Percentiles rank a stretch among this genome's conserved stretches.
These are phyloP conservation scores for Macrochelys suwanniensis DNA, from an alignment of 2,797 vertebrate genomes.

Conservation along the genomic window DNA sequence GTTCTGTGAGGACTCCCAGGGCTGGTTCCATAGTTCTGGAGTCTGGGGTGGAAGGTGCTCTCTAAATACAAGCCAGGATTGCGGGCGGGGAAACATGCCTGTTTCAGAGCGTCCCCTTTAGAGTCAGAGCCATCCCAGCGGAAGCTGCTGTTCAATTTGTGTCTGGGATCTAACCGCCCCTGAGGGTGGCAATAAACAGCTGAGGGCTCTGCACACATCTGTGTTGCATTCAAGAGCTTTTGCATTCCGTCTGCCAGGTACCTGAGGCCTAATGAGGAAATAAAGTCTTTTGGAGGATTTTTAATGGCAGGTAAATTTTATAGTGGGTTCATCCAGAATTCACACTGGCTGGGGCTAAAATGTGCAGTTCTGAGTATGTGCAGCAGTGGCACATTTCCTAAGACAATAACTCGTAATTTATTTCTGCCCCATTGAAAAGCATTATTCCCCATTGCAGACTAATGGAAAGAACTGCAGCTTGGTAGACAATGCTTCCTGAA, in stretches of 20 bases:
- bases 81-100: not conserved
- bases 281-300: not conserved
- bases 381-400: not conserved
- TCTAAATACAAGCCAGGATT: not conserved
- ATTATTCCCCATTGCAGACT: not conserved
- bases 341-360: not conserved
- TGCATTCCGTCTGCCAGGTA: not conserved
- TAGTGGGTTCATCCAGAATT: not conserved
- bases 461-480: not conserved
- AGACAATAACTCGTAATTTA: not conserved
- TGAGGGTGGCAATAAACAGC: not conserved
- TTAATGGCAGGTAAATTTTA: not conserved
- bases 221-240: rapidly evolving
- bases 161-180: not conserved
- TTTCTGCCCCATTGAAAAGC: not conserved
- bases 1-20: not conserved
- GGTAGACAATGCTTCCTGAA: not conserved
- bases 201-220: rapidly evolving
- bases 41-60: not conserved
- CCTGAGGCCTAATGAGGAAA: not conserved
- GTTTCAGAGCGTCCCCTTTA: not conserved
- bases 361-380: rapidly evolving
- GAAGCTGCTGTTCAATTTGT: not conserved
- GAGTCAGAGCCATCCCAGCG: not conserved
- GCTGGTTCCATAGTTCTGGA: not conserved